These are phyloP conservation scores for Manis javanica DNA, from an alignment of 2,797 vertebrate species.

Conservation along the genomic window DNA sequence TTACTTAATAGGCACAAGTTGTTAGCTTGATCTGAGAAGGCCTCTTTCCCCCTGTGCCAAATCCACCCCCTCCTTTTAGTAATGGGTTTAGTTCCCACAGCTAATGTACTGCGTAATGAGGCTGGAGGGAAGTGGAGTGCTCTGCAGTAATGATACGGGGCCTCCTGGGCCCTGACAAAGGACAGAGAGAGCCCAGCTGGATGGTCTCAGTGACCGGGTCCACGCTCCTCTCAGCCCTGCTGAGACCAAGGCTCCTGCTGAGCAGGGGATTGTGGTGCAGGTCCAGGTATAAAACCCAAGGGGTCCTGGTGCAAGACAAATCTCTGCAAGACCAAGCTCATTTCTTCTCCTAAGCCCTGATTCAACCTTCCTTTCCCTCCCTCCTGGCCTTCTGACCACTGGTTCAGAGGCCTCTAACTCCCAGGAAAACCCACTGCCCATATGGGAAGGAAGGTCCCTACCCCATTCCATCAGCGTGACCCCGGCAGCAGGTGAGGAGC, in stretches of 20 bases:
- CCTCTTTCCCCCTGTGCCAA: conserved; percentile 84
- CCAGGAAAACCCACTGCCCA: not conserved
- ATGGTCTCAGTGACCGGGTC: conserved; percentile 77
- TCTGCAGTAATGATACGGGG: conserved; percentile 84
- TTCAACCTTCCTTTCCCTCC: not conserved
- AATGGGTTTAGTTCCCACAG: conserved; percentile 88
- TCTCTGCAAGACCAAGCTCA: not conserved
- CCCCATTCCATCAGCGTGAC: not conserved
- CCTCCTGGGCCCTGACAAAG: conserved; percentile 86
- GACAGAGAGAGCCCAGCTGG: conserved; percentile 82
- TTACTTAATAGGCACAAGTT: conserved; percentile 87
- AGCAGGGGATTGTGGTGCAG: not conserved
- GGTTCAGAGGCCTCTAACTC: not conserved
- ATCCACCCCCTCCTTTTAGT: conserved; percentile 81
- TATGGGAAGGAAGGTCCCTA: not conserved
- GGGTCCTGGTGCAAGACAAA: not conserved
- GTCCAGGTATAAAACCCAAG: conserved; percentile 23
- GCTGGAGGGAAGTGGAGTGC: conserved; percentile 81
- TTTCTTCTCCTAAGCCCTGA: not conserved
- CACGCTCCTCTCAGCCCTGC: conserved; percentile 78
- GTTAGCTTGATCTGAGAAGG: conserved; percentile 86
- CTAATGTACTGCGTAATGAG: conserved; percentile 87
- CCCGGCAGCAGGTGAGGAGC: not conserved
- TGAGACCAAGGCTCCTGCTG: conserved; percentile 55
- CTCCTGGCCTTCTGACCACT: conserved; percentile 6